A percentile compares a stretch with the other conserved stretches of the same genome.
phyloP scores from a whole-genome alignment of 2,797 vertebrate genomes.

The Enteromius treurensis region DNA sequence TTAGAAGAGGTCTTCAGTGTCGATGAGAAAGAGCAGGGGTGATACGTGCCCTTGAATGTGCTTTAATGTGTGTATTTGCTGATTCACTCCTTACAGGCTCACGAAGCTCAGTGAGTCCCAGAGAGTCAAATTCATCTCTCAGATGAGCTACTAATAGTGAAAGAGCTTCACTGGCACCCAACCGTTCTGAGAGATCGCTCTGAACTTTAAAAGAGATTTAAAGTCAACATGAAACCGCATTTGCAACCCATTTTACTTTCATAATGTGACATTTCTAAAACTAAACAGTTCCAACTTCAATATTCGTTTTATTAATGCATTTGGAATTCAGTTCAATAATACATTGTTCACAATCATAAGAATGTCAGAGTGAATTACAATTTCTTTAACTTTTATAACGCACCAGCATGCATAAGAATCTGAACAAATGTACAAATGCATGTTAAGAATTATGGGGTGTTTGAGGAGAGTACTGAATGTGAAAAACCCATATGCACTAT shows the following conservation, averaged over 20 bases:
- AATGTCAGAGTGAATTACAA: not conserved
- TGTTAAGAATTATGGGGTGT: not conserved
- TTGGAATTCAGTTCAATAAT: not conserved
- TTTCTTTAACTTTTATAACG: not conserved
- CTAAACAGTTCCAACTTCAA: not conserved
- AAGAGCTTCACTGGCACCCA: not conserved
- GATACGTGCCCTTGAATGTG: slow-evolving; percentile 16
- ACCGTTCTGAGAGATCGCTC: not conserved
- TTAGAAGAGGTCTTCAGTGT: slow-evolving; percentile 21
- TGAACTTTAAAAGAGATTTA: not conserved
- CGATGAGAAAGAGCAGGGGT: slow-evolving; percentile 4
- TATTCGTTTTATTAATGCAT: not conserved
- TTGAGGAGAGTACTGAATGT: slow-evolving; percentile 7
- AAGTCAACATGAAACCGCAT: slow-evolving; percentile 14
- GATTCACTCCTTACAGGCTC: slow-evolving; percentile 27
- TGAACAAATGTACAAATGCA: no score
- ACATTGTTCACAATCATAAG: not conserved
- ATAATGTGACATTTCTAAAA: slow-evolving; percentile 11
- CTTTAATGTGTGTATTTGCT: not conserved
- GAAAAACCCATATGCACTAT: slow-evolving; percentile 11
- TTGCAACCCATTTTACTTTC: slow-evolving; percentile 11
- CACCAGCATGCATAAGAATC: not conserved
- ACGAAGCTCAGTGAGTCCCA: not conserved
- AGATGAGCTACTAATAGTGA: slow-evolving; percentile 15
- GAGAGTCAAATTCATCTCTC: slow-evolving; percentile 29